Evolutionary conservation across 2,888 invertebrate genomes (phyloP), one percentile per base, ranked within the genome.

Genomic region (Odontocolon sp.): DNA sequence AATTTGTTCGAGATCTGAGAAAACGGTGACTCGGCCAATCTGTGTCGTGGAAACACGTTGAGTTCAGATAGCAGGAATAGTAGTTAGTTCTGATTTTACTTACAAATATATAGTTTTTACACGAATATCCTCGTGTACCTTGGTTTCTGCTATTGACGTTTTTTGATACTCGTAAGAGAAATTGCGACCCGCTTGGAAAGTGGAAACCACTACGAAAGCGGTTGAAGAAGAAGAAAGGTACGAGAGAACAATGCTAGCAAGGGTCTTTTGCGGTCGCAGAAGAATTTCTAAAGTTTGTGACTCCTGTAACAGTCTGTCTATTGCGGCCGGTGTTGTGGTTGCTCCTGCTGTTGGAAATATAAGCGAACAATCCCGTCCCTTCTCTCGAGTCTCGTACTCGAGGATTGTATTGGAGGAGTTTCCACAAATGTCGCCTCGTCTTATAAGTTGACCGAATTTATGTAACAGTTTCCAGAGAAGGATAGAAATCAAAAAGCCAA

Each of bases 361-460:
- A 52, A 74, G 36, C 70, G 52, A 59, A 56, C 21, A 45, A 70
- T 8, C 21, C 1, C 36, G 18, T 23, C 4, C 40, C 28, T 38
- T 52, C 28, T 21, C 56, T 18, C 23, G 31, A 9, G 18, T 11
- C 54, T 33, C 23, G n/a, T 14, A 42, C 14, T 63, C 42, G 45
- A 36, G 21, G 36, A 42, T 61, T 56, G 76, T 66, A 61, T 47
- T 47, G 54, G n/a, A 50, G 59, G 38, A 61, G 59, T 71, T 66
- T 71, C 71, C 66, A 47, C 76, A 59, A 80, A 77, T 75, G 72
- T 73, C 72, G 78, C 71, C 38, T 42, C 68, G 76, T 78, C 66
- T 76, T 66, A 47, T 77, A 77, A 80, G 77, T 81, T 77, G 80
- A 78, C 77, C 81, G 72, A 78, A 81, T 81, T 82, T 80, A 80